phyloP scores from a whole-genome alignment of 2,797 vertebrate species.

The Nasua narica region DNA sequence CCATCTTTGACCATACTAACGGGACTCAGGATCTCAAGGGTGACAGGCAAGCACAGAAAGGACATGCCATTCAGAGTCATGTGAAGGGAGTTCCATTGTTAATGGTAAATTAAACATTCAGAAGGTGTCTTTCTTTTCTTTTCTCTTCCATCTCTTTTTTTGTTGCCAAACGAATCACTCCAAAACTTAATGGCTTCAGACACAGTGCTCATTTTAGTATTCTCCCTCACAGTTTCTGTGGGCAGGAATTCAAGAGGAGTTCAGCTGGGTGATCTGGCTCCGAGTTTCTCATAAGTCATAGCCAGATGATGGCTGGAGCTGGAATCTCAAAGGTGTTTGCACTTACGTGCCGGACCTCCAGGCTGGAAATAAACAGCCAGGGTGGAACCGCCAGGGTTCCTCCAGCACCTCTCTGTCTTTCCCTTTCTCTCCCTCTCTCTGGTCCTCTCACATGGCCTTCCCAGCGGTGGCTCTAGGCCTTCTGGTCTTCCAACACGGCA shows the following conservation, averaged over 20 bases:
- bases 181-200: background rate
- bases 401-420: no score
- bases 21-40: background rate
- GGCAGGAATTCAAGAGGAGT: background rate
- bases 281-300: background rate
- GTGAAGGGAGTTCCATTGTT: background rate
- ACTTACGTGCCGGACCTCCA: background rate
- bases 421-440: background rate
- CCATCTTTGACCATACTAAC: background rate
- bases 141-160: background rate
- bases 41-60: background rate
- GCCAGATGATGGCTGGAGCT: background rate
- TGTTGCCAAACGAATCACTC: background rate
- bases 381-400: background rate
- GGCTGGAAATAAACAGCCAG: background rate
- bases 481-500: background rate
- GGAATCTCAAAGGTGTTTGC: background rate
- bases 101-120: background rate
- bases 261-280: background rate
- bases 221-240: background rate
- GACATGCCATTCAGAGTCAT: background rate
- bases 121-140: background rate
- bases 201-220: background rate
- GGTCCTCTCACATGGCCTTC: background rate
- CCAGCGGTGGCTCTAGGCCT: background rate